A percentile compares a stretch with the other conserved stretches of the same genome.
Conservation (phyloP, 1,140 invertebrate genomes). For the Tetraneura akinire region DNA sequence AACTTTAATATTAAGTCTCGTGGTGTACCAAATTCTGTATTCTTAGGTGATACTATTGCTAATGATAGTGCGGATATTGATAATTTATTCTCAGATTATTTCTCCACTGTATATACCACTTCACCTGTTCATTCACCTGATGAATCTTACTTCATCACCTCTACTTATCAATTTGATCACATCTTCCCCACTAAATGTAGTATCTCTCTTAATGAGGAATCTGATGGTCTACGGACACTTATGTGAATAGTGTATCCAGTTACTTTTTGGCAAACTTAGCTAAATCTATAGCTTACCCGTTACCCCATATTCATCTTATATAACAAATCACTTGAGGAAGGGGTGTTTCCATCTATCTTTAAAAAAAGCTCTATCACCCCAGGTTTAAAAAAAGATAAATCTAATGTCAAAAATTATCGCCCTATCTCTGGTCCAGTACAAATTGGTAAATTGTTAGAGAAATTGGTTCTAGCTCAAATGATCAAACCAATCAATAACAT, state of each 20-base stretch:
- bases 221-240: neutral
- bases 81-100: neutral
- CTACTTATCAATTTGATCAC: too few species aligned
- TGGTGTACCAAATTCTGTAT: neutral
- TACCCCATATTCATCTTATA: neutral
- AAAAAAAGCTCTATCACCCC: conserved; percentile 29
- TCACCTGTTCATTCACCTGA: too few species aligned
- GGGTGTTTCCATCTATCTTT: neutral
- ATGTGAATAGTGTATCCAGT: neutral
- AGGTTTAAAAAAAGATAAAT: conserved; percentile 28
- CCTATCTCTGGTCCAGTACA: conserved; percentile 19
- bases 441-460: conserved; percentile 30
- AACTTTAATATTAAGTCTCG: neutral
- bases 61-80: neutral
- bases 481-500: conserved; percentile 1
- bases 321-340: neutral
- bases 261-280: neutral
- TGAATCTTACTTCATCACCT: too few species aligned
- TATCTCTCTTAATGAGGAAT: neutral
- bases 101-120: neutral
- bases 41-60: neutral
- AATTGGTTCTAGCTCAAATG: neutral
- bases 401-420: conserved; percentile 42
- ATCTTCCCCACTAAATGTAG: neutral
- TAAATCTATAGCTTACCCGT: neutral